Percentiles rank a stretch among this genome's conserved stretches.
Conservation (phyloP, 1,140 invertebrate species). For the Saccostrea cuccullata region DNA sequence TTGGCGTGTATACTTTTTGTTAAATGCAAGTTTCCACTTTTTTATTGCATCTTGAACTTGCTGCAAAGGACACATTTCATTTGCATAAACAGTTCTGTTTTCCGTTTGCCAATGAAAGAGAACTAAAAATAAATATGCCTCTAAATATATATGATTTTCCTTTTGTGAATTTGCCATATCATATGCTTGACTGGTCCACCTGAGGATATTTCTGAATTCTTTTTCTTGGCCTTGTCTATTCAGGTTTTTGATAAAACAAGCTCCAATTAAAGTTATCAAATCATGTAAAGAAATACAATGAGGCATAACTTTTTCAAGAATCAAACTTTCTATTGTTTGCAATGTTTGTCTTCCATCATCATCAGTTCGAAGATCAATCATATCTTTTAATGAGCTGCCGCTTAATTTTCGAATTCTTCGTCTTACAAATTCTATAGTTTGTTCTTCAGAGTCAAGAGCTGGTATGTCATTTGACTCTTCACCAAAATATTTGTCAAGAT, state of each 20-base stretch:
- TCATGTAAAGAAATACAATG: conserved; percentile 23
- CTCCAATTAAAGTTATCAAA: conserved; percentile 43
- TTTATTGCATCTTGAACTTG: conserved; percentile 42
- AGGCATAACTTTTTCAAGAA: conserved; percentile 42
- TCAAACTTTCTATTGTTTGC: not conserved
- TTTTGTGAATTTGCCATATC: not conserved
- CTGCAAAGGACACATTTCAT: conserved; percentile 26
- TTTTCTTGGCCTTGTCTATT: conserved; percentile 11
- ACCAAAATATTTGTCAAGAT: conserved; percentile 62
- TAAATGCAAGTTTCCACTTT: conserved; percentile 49
- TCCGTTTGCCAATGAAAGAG: conserved; percentile 61
- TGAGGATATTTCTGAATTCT: conserved; percentile 1
- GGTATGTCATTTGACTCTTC: conserved; percentile 57
- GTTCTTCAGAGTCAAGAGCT: conserved; percentile 38
- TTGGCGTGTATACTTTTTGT: conserved; percentile 45
- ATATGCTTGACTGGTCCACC: conserved; percentile 35
- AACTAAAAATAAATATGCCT: conserved; percentile 57
- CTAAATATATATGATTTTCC: conserved; percentile 49
- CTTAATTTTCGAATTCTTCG: conserved; percentile 51
- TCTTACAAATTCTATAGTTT: conserved; percentile 51
- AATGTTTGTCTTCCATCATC: not conserved
- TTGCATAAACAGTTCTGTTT: conserved; percentile 33
- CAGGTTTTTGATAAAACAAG: conserved; percentile 36
- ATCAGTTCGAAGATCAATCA: conserved; percentile 48
- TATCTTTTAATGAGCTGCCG: conserved; percentile 48